Base-by-base conservation (phyloP, 2,888 invertebrate species). In the Oxycera nigricornis region DNA sequence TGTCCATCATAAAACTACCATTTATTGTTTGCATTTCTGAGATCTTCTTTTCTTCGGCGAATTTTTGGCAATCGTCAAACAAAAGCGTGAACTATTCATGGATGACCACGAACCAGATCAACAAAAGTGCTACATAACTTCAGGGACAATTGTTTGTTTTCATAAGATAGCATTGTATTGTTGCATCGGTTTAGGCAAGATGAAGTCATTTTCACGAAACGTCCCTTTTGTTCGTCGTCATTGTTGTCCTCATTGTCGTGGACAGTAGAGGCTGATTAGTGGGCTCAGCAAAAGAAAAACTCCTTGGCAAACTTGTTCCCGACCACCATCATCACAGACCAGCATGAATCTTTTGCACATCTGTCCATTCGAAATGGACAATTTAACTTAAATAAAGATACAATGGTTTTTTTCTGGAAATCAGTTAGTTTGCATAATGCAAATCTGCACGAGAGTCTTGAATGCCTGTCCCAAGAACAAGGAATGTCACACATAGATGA, bases 61-160 rank as follows among this genome's bases (percentile, higher is more conserved):
- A 65, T 41, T 65, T 65, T 65, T 39, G 65, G 41, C 65, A 65
- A 70, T 70, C 31, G 2, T 20, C 31, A 20, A 11, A 70, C 70
- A 70, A 55, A 55, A 20, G 52, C 39, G 55, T 30, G 28, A 20
- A 14, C 70, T 39, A 65, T 65, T 65, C 22, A 65, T 28, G 22
- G 35, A 24, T 65, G 70, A 52, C 70, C 70, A 70, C 70, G 70
- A 46, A 70, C 52, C 39, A 52, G 24, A 55, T 70, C 70, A 70
- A 70, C 70, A 70, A 52, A 46, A 70, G 22, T 14, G 17, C 46
- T 46, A 46, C n/a, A n/a, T n/a, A n/a, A 20, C 55, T 11, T 24
- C 35, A 26, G 22, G 70, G 70, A 70, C 70, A 70, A 70, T 70
- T 70, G 70, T 35, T 55, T 70, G 70, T 70, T 70, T 70, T 70